Conservation (phyloP, 2,113 vertebrate genomes). For the Myrmecophaga tridactyla region DNA sequence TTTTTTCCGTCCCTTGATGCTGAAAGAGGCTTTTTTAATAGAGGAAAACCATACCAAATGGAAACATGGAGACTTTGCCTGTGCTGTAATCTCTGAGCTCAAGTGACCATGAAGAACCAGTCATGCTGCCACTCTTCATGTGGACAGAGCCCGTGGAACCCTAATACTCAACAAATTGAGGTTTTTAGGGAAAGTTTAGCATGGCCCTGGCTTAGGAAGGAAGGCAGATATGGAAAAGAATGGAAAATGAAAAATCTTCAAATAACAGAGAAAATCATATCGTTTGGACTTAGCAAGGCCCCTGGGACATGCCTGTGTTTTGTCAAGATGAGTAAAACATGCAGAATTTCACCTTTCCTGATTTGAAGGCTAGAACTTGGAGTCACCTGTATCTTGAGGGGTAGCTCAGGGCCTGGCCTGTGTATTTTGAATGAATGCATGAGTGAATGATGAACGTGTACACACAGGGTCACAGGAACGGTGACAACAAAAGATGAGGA, state of each 20-base stretch:
- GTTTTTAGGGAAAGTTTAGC: not conserved
- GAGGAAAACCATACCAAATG: not conserved
- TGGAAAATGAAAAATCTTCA: not conserved
- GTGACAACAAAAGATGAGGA: too few species aligned
- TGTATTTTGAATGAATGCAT: fast-evolving
- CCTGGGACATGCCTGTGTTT: not conserved
- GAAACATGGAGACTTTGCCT: too few species aligned
- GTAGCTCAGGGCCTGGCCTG: not conserved
- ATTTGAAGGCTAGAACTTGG: not conserved
- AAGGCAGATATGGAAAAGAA: not conserved
- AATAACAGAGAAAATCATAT: not conserved
- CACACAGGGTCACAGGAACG: too few species aligned
- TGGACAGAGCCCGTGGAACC: not conserved
- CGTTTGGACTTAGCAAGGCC: not conserved
- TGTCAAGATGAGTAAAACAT: not conserved
- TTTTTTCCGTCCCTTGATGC: too few species aligned
- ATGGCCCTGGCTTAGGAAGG: not conserved
- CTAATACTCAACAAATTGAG: not conserved
- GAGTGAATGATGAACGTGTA: too few species aligned
- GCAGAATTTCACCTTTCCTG: not conserved
- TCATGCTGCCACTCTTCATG: not conserved
- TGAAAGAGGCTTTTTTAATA: too few species aligned
- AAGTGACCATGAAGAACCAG: not conserved
- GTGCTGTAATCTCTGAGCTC: not conserved
- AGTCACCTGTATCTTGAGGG: not conserved